A percentile compares a stretch with the other conserved stretches of the same genome.
These are phyloP conservation scores for Podiceps cristatus DNA, from an alignment of 2,113 vertebrate species.

Conservation along the genomic window DNA sequence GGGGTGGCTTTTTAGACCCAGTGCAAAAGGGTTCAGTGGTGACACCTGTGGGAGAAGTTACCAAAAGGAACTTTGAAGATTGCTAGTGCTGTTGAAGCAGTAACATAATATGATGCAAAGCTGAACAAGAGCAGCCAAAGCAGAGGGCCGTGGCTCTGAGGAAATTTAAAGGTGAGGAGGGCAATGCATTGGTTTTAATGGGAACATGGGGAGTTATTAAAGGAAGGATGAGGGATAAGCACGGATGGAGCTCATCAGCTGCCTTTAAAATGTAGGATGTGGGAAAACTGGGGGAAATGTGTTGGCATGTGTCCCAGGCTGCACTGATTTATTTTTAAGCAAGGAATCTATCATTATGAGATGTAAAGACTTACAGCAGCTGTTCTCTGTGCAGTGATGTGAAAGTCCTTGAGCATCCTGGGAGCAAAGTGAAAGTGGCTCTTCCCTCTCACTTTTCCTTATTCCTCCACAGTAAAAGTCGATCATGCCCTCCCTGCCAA, in stretches of 20 bases:
- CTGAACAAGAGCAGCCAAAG: neutral
- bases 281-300: conserved; percentile 63
- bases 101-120: neutral
- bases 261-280: conserved; percentile 64
- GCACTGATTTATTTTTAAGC: conserved; percentile 65
- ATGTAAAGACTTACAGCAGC: conserved; percentile 51
- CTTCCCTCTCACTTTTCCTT: neutral
- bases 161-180: conserved; percentile 9
- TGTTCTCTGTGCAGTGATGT: conserved; percentile 41
- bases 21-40: neutral
- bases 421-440: neutral
- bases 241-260: conserved; percentile 51
- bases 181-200: conserved; percentile 3
- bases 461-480: neutral
- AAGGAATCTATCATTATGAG: conserved; percentile 63
- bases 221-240: conserved; percentile 29
- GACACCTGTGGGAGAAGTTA: neutral
- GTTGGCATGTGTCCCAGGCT: conserved; percentile 49
- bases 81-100: neutral
- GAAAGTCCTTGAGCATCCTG: conserved; percentile 51
- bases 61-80: neutral
- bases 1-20: neutral
- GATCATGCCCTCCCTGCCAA: neutral
- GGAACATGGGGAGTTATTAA: conserved; percentile 29
- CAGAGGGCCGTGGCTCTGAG: neutral